These are phyloP conservation scores for Netelia virgata DNA, from an alignment of 2,888 invertebrate genomes.

Conservation along the genomic window DNA sequence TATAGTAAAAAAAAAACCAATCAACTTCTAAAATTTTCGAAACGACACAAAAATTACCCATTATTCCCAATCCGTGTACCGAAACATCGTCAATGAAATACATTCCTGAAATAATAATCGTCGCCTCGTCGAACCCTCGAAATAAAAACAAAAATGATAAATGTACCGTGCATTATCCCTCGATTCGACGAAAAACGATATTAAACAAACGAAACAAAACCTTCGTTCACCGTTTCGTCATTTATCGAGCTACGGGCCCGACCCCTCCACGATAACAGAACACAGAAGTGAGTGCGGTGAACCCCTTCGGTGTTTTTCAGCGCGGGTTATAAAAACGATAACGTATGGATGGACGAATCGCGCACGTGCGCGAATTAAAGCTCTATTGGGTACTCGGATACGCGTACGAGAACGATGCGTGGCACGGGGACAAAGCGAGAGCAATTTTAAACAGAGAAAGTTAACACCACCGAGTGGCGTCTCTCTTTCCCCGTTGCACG, in stretches of 20 bases:
- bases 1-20: too few species aligned
- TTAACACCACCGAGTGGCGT: constrained; percentile 35
- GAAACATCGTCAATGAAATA: too few species aligned
- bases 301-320: constrained; percentile 52
- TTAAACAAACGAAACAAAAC: background rate
- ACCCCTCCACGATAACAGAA: constrained; percentile 18
- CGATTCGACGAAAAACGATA: background rate
- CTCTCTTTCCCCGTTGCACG: background rate
- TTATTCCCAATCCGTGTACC: too few species aligned
- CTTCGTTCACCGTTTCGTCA: constrained; percentile 37
- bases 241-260: constrained; percentile 12
- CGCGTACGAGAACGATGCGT: constrained; percentile 30
- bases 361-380: constrained; percentile 65
- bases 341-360: constrained; percentile 61
- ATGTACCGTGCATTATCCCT: background rate
- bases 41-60: too few species aligned
- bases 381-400: constrained; percentile 59
- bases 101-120: too few species aligned
- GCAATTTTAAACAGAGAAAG: constrained; percentile 60
- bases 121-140: too few species aligned
- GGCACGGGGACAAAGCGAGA: constrained; percentile 44
- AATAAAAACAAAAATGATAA: background rate
- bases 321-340: constrained; percentile 64
- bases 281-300: constrained; percentile 6
- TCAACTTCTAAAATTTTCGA: too few species aligned